Percentiles rank a stretch among this genome's conserved stretches.
phyloP scores from a whole-genome alignment of 2,888 invertebrate species.

The Drosophila paramelanica region DNA sequence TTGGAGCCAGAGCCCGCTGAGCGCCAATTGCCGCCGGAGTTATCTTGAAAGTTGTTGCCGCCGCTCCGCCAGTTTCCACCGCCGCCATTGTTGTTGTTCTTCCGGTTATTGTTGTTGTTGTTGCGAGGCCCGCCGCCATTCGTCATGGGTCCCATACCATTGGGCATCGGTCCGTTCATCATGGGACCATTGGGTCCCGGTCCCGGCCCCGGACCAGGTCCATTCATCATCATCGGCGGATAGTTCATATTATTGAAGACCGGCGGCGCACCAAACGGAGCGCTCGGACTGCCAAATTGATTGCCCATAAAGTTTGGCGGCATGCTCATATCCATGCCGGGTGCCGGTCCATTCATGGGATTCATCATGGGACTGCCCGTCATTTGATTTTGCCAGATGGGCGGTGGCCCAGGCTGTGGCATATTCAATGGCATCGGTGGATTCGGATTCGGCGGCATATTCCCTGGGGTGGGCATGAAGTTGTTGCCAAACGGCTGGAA shows the following conservation, averaged over 20 bases:
- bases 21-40: slow-evolving; percentile 86
- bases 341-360: slow-evolving; percentile 49
- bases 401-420: slow-evolving; percentile 50
- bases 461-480: slow-evolving; percentile 46
- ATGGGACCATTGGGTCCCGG: slow-evolving; percentile 56
- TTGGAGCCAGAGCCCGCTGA: slow-evolving; percentile 85
- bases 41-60: slow-evolving; percentile 83
- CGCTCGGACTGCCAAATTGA: slow-evolving; percentile 62
- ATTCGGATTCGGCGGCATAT: slow-evolving; percentile 32
- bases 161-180: slow-evolving; percentile 40
- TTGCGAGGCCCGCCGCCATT: slow-evolving; percentile 75
- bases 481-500: slow-evolving; percentile 79
- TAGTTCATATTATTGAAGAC: slow-evolving; percentile 68
- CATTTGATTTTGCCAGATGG: slow-evolving; percentile 67
- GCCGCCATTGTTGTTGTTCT: slow-evolving; percentile 47
- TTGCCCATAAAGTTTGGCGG: slow-evolving; percentile 63
- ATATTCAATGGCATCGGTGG: slow-evolving; percentile 49
- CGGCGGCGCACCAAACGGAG: slow-evolving; percentile 57
- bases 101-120: slow-evolving; percentile 70
- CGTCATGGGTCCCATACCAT: slow-evolving; percentile 50
- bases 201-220: slow-evolving; percentile 46
- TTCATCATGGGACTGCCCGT: slow-evolving; percentile 69
- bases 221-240: slow-evolving; percentile 75
- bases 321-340: slow-evolving; percentile 58
- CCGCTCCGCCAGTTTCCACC: slow-evolving; percentile 83